Evolutionary conservation across 2,888 invertebrate genomes (phyloP), one percentile per base, ranked within the genome.

Genomic region (Tryphoninae sp.): DNA sequence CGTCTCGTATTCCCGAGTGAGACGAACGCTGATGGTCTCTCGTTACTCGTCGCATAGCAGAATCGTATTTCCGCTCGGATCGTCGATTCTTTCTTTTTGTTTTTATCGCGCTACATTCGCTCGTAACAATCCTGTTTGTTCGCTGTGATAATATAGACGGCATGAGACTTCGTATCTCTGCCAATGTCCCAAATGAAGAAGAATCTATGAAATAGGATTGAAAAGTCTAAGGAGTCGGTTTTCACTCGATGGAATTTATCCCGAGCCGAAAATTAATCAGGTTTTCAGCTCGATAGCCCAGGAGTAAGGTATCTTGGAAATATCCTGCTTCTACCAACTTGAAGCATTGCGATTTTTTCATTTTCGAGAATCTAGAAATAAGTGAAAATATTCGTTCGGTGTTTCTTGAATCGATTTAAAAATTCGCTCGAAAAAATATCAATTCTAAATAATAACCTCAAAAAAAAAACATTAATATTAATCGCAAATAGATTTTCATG

Each of bases 11-110:
- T 76, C 75, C 19, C 45, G 59, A 45, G 69, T 61, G 22, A 59
- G 65, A 58, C 2, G 13, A 9, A 49, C 33, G 16, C 40, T 58
- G 53, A 40, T 68, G 62, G 65, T 75, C 74, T 78, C 78, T 81
- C 75, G 65, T 81, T 78, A 81, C 81, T 74, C 73, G 55, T 68
- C 58, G 73, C 68, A 77, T 64, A 64, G 73, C 59, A 26, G 69
- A 62, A 26, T 78, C 74, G 59, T 53, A 75, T 78, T 78, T 81
- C 81, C 59, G 67, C 71, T 59, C 45, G 71, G 55, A n/a, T 65
- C 65, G 53, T 67, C 59, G 67, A 26, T 53, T 67, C 55, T 53
- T 67, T 22, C 19, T 68, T 64, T 45, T 62, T 19, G 19, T 19
- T 65, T 51, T 42, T 40, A 55, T 51, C 58, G 53, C 69, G 49